Evolutionary conservation across 1,140 invertebrate species (phyloP), one percentile per base, ranked within the genome.

Genomic region (Sogatella furcifera): DNA sequence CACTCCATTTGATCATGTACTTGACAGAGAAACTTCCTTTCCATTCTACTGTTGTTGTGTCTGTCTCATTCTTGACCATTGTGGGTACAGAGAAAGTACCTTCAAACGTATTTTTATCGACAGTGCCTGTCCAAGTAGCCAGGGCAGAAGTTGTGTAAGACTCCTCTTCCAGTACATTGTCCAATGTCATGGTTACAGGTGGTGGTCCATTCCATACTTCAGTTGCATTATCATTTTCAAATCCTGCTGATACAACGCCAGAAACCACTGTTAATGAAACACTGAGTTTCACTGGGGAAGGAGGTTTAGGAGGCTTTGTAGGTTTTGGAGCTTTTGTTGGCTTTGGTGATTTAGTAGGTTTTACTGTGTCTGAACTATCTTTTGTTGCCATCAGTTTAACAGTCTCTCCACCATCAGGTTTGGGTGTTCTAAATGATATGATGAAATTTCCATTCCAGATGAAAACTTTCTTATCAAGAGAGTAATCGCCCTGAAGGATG

Each of bases 181-280:
- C 62, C 22, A 60, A 57, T 14, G 55, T 49, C 8, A 64, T 52
- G 41, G 31, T 38, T n/a, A 64, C 19, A 17, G 62, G 62, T 15
- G 54, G 21, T 38, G 21, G 24, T 43, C 59, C 55, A 31, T 52
- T 49, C 55, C 55, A 64, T 17, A 58, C 22, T 44, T 61, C 22
- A 41, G 46, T 60, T 14, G n/a, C 46, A 38, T 15, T 22, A 14
- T 28, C 43, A 59, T 52, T 53, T 41, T 41, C 58, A n/a, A 52
- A 42, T 41, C 43, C n/a, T 21, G 58, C 58, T n/a, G 17, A 17
- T 34, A 60, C 17, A 6, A 53, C 21, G 5, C 58, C 58, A 41
- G 46, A 52, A 21, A 52, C 11, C 9, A 60, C 28, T 15, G 58
- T 41, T 42, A 60, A 21, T 17, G 21, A 52, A 5, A 60, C 49